Evolutionary conservation across 2,888 invertebrate species (phyloP).

Genomic region (Phalera bucephala): DNA sequence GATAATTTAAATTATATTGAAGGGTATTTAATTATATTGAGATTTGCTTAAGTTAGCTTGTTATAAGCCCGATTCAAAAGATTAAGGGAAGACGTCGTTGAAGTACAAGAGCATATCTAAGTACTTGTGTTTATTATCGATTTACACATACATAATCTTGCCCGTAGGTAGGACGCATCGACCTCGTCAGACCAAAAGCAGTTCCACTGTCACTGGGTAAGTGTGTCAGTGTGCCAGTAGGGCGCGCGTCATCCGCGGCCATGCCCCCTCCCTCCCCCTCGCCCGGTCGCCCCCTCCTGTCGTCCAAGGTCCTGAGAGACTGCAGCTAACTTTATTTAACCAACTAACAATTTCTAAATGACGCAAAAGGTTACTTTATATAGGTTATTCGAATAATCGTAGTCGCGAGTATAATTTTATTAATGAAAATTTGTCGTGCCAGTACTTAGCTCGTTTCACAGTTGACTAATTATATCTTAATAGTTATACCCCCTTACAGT

Average conservation of each 20-base stretch:
- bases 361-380: slow-evolving; percentile 23
- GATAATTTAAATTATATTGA: too few relatives aligned
- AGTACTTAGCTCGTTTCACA: too few relatives aligned
- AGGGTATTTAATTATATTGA: too few relatives aligned
- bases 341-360: slow-evolving; percentile 48
- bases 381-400: neutral
- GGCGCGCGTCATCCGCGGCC: slow-evolving; percentile 80
- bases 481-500: too few relatives aligned
- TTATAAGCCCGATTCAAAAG: too few relatives aligned
- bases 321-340: slow-evolving; percentile 61
- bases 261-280: slow-evolving; percentile 51
- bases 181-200: slow-evolving; percentile 80
- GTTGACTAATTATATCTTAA: too few relatives aligned
- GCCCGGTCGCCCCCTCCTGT: slow-evolving; percentile 46
- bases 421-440: too few relatives aligned
- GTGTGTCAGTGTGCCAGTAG: slow-evolving; percentile 82
- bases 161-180: slow-evolving; percentile 74
- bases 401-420: neutral
- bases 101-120: too few relatives aligned
- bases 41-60: too few relatives aligned
- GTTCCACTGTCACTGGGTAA: slow-evolving; percentile 83
- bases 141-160: slow-evolving; percentile 42
- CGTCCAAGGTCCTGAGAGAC: slow-evolving; percentile 73
- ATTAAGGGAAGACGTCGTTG: too few relatives aligned
- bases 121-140: slow-evolving; percentile 9